Evolutionary conservation across 1,140 invertebrate species (phyloP), one percentile per base, ranked within the genome.

Genomic region (Thalassaphorura encarpata): DNA sequence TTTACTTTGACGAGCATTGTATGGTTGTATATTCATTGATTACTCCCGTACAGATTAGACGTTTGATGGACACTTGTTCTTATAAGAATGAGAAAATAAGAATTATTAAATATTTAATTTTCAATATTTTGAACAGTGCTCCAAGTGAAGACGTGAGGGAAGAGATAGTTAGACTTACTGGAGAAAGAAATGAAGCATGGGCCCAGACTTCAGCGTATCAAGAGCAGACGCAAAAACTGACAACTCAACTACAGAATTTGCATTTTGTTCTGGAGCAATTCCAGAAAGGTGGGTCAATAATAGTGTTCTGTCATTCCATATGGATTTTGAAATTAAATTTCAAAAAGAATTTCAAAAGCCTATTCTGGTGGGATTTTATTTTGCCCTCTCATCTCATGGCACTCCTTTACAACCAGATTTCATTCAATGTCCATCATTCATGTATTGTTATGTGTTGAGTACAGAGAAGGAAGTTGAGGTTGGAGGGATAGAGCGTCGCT

Each of bases 241-340:
- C 21, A n/a, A 33, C 41, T 3, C 60, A 65, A 42, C 39, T 62
- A 16, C 63, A 65, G 39, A 65, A 65, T 62, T 29, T 65, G 18
- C 60, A 65, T 53, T 65, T 65, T 60, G 63, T 65, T 16, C 46
- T 65, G 21, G 63, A 65, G 29, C 60, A 62, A 29, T 65, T 65
- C 55, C 63, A 65, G 40, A 65, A 61, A 62, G 63, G 60, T 62
- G 41, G 53, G 54, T n/a, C 16, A 3, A n/a, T n/a, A n/a, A n/a
- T n/a, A n/a, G n/a, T n/a, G n/a, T n/a, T n/a, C n/a, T n/a, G n/a
- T n/a, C 26, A 11, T 4, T 23, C 8, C 18, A 8, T 6, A 43
- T 19, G 19, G 8, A 18, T 11, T 5, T 23, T 43, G 41, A 43
- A 43, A 18, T 43, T 18, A 43, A 5, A 8, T 15, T 23, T 43